Conservation (phyloP, 2,113 vertebrate species). For the Phylloscopus whistleri region DNA sequence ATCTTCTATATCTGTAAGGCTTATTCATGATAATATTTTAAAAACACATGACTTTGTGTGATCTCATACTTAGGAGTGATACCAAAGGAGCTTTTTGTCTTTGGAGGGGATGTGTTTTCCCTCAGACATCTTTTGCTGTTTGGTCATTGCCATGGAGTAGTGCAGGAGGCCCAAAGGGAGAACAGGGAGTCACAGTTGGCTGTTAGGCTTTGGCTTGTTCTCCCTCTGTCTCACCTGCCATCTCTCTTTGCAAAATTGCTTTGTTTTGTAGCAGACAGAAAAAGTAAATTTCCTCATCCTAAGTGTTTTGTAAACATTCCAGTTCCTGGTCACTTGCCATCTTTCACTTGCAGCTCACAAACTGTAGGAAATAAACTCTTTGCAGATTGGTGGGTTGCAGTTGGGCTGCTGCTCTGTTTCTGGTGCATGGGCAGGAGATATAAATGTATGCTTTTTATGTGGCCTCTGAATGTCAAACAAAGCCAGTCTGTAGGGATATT, state of each 20-base stretch:
- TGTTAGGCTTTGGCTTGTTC: not conserved
- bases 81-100: not conserved
- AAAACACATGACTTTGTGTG: not conserved
- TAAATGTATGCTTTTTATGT: not conserved
- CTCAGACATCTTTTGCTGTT: not conserved
- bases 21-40: not conserved
- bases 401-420: not conserved
- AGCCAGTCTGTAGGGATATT: not conserved
- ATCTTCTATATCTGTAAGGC: slow-evolving; percentile 86
- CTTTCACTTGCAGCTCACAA: not conserved
- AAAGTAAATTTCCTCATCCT: not conserved
- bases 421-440: not conserved
- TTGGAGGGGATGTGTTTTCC: not conserved
- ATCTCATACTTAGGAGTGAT: not conserved
- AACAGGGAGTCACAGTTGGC: not conserved
- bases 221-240: not conserved
- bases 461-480: not conserved
- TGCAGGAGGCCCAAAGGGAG: not conserved
- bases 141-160: not conserved
- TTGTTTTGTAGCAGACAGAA: not conserved
- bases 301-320: not conserved
- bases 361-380: not conserved
- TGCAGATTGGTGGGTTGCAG: not conserved
- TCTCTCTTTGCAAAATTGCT: not conserved
- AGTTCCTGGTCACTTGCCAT: not conserved